Percentiles rank a stretch among this genome's conserved stretches.
Evolutionary conservation across 2,797 vertebrate species (phyloP).

Genomic region (Gallirallus australis): DNA sequence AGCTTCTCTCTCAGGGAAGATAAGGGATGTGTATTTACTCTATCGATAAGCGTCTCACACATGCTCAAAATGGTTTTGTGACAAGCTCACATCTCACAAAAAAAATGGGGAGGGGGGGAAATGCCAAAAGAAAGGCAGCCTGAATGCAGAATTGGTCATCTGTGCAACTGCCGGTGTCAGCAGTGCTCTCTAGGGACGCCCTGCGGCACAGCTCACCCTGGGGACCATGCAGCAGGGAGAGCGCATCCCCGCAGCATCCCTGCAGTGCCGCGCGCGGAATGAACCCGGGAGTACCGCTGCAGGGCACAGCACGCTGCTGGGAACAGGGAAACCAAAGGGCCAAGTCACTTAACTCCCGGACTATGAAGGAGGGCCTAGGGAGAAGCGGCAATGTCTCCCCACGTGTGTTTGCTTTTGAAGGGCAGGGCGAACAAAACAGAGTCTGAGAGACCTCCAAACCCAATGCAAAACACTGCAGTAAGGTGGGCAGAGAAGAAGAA

Average conservation of each 20-base stretch:
- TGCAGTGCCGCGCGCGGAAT: too few species aligned
- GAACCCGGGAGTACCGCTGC: background rate
- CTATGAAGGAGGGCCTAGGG: background rate
- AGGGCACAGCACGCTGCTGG: background rate
- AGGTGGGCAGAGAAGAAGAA: background rate
- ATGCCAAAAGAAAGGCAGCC: background rate
- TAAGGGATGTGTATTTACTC: background rate
- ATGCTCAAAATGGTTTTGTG: background rate
- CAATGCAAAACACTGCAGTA: background rate
- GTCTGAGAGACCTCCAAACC: background rate
- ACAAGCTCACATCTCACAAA: background rate
- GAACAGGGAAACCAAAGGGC: background rate
- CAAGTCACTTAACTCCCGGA: background rate
- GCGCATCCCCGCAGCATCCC: background rate
- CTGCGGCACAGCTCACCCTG: background rate
- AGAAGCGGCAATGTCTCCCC: background rate
- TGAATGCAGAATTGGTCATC: background rate
- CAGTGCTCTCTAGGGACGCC: background rate
- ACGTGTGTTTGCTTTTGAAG: background rate
- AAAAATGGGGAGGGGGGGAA: accelerated
- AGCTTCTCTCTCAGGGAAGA: background rate
- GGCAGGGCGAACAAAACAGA: background rate
- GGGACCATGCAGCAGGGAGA: background rate
- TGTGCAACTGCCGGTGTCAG: background rate
- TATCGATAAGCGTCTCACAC: background rate